Base-by-base conservation (phyloP, 2,797 vertebrate genomes). In the Gymnoscopelus braueri region DNA sequence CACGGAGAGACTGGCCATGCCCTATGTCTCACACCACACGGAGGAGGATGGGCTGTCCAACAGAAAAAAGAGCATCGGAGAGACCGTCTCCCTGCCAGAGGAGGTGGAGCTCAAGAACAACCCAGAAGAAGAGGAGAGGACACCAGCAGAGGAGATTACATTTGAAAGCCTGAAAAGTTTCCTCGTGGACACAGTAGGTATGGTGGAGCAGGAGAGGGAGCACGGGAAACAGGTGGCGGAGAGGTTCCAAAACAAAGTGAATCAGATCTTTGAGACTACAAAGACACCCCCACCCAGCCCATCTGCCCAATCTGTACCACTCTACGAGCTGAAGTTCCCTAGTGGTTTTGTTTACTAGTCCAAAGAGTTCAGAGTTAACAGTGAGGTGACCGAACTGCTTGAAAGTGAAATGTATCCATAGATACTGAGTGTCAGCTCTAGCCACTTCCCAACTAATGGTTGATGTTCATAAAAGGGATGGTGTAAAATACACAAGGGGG, bases 241-340 rank as follows among this genome's bases (percentile, higher is more conserved):
- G 83, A 99, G 97, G 75, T 98, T 99, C 78, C 97, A 98, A 92
- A 98, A 99, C 92, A 99, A 98, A 85, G 95, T 98, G 70, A 98
- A 98, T 86, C 97, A 99, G 90, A 99, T 98, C 88, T 98, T 99
- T 63, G 97, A 99, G 90, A 97, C 98, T 83, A 98, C 97, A 74
- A 98, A 98, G 88, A 98, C 97, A 79, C 97, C 97, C 8, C 97
- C 97, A 0, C 97, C 97, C 0, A 99, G 97, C 87, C 97, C 97
- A 0, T 98, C 97, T 0, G 97, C 91, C 14, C 97, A 97, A 75
- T 98, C 97, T n/a, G 94, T 99, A 63, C 97, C 97, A 0, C 96
- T 98, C 84, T 99, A 98, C 0, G 97, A 99, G 93, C 98, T 98
- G 97, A 98, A 98, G 86, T 98, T 99, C 77, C 97, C 97, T 0